These are phyloP conservation scores for Pleuronectes platessa DNA, from an alignment of 2,113 vertebrate species.

Conservation along the genomic window DNA sequence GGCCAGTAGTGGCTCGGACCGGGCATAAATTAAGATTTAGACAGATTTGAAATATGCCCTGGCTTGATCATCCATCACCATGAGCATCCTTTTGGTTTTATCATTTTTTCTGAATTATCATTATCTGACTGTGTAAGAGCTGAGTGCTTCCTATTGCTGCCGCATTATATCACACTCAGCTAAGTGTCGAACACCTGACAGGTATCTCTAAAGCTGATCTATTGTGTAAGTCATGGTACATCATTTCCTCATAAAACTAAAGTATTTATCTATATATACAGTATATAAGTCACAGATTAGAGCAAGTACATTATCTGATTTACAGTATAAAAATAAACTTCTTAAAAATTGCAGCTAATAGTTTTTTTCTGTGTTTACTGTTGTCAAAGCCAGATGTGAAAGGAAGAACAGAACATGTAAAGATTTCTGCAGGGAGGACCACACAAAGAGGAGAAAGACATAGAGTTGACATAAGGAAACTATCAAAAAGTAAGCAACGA, in stretches of 20 bases:
- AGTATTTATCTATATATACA: neutral
- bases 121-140: constrained; percentile 8
- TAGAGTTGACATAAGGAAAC: neutral
- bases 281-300: neutral
- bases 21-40: no score
- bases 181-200: neutral
- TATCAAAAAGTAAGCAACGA: neutral
- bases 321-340: neutral
- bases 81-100: constrained; percentile 29
- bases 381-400: neutral
- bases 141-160: constrained; percentile 22
- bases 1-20: no score
- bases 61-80: constrained; percentile 16
- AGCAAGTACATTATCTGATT: no score
- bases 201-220: neutral
- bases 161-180: constrained; percentile 24
- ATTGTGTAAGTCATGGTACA: neutral
- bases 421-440: neutral
- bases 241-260: neutral
- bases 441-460: neutral
- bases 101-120: constrained; percentile 5
- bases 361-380: neutral
- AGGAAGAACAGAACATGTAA: neutral
- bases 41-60: neutral
- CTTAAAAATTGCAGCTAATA: neutral